These are phyloP conservation scores for Aradophagus sp. DNA, from an alignment of 1,140 invertebrate genomes.

Conservation along the genomic window DNA sequence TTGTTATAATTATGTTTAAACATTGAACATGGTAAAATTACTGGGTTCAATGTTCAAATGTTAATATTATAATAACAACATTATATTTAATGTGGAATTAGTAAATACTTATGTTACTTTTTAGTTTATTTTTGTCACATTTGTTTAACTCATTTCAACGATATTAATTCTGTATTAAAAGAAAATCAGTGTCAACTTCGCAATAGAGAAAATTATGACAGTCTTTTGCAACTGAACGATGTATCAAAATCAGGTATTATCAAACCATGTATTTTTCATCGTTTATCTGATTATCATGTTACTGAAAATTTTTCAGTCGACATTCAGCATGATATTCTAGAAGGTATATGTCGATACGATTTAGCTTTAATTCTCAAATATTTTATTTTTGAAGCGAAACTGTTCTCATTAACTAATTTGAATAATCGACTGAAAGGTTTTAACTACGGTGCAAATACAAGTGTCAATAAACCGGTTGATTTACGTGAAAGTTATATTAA, in stretches of 20 bases:
- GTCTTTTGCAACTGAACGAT: constrained; percentile 27
- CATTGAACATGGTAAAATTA: too few relatives aligned
- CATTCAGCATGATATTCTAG: constrained; percentile 23
- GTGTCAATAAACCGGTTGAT: constrained; percentile 18
- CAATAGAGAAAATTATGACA: constrained; percentile 33
- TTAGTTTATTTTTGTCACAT: constrained; percentile 60
- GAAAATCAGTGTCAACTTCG: constrained; percentile 46
- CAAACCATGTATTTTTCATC: constrained; percentile 13
- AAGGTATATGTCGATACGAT: constrained; percentile 37
- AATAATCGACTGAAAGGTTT: constrained; percentile 27
- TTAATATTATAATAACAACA: too few relatives aligned
- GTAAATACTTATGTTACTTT: too few relatives aligned
- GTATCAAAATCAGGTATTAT: constrained; percentile 22
- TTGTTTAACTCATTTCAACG: constrained; percentile 51
- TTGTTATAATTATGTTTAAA: too few relatives aligned
- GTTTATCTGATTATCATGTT: constrained; percentile 22
- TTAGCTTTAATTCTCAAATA: constrained; percentile 29
- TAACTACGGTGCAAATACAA: constrained; percentile 16
- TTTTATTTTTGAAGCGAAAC: constrained; percentile 27
- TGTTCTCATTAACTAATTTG: constrained; percentile 13
- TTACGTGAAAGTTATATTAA: constrained; percentile 18
- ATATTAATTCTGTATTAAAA: constrained; percentile 32
- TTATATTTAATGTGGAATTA: too few relatives aligned
- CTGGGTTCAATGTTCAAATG: too few relatives aligned
- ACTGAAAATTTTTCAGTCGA: constrained; percentile 35